Conservation (phyloP, 2,888 invertebrate genomes). For the Erynnis tages region DNA sequence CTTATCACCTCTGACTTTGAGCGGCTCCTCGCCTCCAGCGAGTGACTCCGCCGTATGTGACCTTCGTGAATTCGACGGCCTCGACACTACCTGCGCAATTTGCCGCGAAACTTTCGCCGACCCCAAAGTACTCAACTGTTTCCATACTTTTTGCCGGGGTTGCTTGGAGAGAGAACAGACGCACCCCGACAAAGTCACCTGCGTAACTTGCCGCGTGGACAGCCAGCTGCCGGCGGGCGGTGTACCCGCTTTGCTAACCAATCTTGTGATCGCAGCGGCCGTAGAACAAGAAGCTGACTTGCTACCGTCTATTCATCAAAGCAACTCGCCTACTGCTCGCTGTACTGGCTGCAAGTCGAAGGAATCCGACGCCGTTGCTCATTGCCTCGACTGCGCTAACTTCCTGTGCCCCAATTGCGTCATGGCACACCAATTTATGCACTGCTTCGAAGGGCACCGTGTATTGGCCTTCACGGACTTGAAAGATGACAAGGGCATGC, state of each 20-base stretch:
- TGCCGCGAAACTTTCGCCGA: constrained; percentile 89
- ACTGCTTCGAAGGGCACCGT: constrained; percentile 98
- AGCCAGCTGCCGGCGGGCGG: constrained; percentile 79
- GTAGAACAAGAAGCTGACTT: constrained; percentile 80
- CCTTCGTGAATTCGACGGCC: constrained; percentile 83
- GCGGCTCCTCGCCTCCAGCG: constrained; percentile 93
- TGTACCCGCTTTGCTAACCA: constrained; percentile 84
- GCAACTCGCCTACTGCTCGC: constrained; percentile 80
- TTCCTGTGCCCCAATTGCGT: constrained; percentile 98
- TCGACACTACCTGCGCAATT: constrained; percentile 84
- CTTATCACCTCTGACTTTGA: constrained; percentile 90
- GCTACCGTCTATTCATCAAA: constrained; percentile 68
- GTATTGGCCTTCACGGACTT: constrained; percentile 87
- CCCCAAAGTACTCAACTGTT: constrained; percentile 89
- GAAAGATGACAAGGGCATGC: constrained; percentile 82
- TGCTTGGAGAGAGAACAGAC: constrained; percentile 89
- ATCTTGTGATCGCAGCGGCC: constrained; percentile 81
- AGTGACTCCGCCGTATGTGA: constrained; percentile 92
- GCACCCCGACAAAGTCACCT: constrained; percentile 86
- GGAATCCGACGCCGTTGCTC: constrained; percentile 96
- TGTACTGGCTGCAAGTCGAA: constrained; percentile 99
- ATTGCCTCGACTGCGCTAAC: constrained; percentile 98
- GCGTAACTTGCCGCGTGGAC: constrained; percentile 85
- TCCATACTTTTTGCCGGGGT: constrained; percentile 91
- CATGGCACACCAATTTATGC: constrained; percentile 99